These are phyloP conservation scores for Dryomyza anilis DNA, from an alignment of 2,888 invertebrate genomes.

Conservation along the genomic window DNA sequence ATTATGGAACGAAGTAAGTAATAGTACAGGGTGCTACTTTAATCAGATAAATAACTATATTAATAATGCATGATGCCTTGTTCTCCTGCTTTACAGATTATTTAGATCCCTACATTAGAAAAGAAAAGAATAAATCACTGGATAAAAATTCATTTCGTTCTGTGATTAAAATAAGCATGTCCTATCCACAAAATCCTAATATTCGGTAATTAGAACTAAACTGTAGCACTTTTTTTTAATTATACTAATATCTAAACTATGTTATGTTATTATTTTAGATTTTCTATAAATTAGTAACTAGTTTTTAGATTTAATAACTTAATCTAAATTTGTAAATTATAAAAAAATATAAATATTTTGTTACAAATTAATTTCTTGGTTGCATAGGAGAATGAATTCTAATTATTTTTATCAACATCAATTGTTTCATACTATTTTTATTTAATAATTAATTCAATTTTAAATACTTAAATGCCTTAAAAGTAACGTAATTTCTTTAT, in stretches of 20 bases:
- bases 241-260: not conserved
- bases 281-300: no score
- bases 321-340: no score
- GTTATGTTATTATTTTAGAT: not conserved
- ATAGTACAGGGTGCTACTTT: not conserved
- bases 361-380: no score
- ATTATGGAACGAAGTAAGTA: constrained; percentile 61
- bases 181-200: constrained; percentile 75
- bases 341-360: no score
- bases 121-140: constrained; percentile 62
- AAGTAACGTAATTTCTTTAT: not conserved
- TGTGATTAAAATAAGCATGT: constrained; percentile 79
- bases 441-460: not conserved
- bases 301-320: no score
- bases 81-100: constrained; percentile 66
- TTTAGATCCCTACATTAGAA: constrained; percentile 71
- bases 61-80: constrained; percentile 45
- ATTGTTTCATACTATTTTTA: not conserved
- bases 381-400: no score
- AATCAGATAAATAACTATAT: not conserved
- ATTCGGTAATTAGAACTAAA: constrained; percentile 69
- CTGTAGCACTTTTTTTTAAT: not conserved
- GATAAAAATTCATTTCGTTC: constrained; percentile 76
- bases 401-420: no score
- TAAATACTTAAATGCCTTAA: no score